Conservation (phyloP, 2,797 vertebrate genomes). For the Syngnathus acus region DNA sequence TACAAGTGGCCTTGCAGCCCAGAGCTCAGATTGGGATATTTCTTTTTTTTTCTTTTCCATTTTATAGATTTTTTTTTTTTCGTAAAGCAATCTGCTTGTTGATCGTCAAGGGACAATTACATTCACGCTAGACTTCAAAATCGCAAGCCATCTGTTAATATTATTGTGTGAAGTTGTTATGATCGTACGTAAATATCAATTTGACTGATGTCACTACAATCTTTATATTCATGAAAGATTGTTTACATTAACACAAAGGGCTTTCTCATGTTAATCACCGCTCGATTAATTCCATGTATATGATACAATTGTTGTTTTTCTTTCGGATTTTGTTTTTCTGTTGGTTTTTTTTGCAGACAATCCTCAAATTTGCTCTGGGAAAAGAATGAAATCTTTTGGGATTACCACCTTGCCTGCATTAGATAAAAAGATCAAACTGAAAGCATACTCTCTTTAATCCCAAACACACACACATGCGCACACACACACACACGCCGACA, state of each 20-base stretch:
- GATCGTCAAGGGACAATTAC: slow-evolving; percentile 43
- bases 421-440: slow-evolving; percentile 68
- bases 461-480: slow-evolving; percentile 29
- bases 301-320: slow-evolving; percentile 33
- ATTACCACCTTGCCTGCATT: slow-evolving; percentile 62
- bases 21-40: slow-evolving; percentile 26
- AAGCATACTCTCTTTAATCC: slow-evolving; percentile 65
- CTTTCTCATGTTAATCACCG: slow-evolving; percentile 62
- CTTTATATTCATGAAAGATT: slow-evolving; percentile 26
- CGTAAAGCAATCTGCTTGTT: slow-evolving; percentile 39
- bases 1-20: slow-evolving; percentile 57
- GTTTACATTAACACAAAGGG: slow-evolving; percentile 31
- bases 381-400: slow-evolving; percentile 59
- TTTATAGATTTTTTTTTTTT: slow-evolving; percentile 19
- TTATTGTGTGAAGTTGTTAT: slow-evolving; percentile 18
- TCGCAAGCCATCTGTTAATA: slow-evolving; percentile 41
- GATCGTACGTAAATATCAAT: slow-evolving; percentile 21
- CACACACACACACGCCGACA: slow-evolving; percentile 25
- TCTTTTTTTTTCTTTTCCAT: background rate
- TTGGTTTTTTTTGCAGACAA: slow-evolving; percentile 38
- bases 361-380: slow-evolving; percentile 58
- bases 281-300: slow-evolving; percentile 61
- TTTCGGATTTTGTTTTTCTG: slow-evolving; percentile 44
- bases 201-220: slow-evolving; percentile 25
- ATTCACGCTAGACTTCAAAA: slow-evolving; percentile 35